Evolutionary conservation across 2,888 invertebrate species (phyloP), one percentile per base, ranked within the genome.

Genomic region (Allygus modestus): DNA sequence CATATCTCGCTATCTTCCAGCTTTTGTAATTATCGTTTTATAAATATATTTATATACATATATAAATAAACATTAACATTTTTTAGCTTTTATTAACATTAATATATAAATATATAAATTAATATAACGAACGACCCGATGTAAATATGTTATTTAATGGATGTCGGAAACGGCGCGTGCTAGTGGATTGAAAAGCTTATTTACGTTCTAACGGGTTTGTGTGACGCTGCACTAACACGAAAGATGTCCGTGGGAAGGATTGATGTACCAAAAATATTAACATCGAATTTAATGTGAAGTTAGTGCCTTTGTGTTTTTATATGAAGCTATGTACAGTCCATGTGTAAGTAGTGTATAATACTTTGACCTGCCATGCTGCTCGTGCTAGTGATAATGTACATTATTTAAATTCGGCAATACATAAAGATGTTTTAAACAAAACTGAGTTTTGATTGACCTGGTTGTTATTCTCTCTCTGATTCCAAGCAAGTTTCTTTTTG

Each of bases 21-120:
- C 83, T 83, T 83, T 83, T 83, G 83, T 83, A 75, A 83, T 83
- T 83, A 75, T 83, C 54, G 54, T 75, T 54, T 46, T 83, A 83
- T 73, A 83, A 54, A 83, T 83, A 77, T 77, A 79, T 79, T 79
- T 79, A 79, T 79, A 79, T 58, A 79, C 37, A 33, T 58, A 79
- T 58, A 58, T 58, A 77, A 51, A 77, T 51, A 58, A 26, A 51
- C 77, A 33, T 54, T 79, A 79, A 58, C 79, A 77, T 79, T 73
- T 73, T 73, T 73, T 79, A 79, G 79, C 79, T 79, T 79, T 79
- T 79, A 79, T 79, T 51, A 58, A 79, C 58, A 79, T 28, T 79
- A 79, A 54, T 77, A 77, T 77, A 73, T 73, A 33, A 33, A 73
- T 71, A 73, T 73, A 73, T 77, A 77, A 46, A 77, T 54, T 79